A percentile compares a stretch with the other conserved stretches of the same genome.
These are phyloP conservation scores for Nomada flava DNA, from an alignment of 2,888 invertebrate species.

Conservation along the genomic window DNA sequence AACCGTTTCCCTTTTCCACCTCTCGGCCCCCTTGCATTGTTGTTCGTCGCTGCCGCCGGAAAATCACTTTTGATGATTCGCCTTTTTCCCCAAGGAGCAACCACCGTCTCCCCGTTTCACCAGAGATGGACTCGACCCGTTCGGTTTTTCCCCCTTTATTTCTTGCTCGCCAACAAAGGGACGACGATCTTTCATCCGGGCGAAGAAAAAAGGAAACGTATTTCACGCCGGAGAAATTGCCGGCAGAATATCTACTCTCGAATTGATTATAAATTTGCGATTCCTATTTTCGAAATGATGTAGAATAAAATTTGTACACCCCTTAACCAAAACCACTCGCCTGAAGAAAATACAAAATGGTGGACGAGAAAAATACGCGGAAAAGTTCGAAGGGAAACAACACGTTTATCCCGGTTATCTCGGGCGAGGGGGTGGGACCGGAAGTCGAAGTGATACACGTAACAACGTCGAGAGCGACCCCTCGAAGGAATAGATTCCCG, in stretches of 20 bases:
- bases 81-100: neutral
- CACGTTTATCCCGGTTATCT: conserved; percentile 36
- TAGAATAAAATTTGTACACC: no score
- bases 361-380: neutral
- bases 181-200: neutral
- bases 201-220: neutral
- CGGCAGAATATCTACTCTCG: neutral
- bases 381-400: conserved; percentile 3
- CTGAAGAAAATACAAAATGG: no score
- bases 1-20: neutral
- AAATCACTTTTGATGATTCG: neutral
- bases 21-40: neutral
- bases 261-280: no score
- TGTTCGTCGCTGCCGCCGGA: neutral
- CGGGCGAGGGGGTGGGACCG: neutral
- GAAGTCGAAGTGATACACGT: conserved; percentile 54
- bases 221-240: neutral
- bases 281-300: no score
- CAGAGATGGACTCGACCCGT: neutral
- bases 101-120: neutral
- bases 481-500: conserved; percentile 62
- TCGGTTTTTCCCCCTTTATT: neutral
- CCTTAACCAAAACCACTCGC: no score
- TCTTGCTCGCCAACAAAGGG: neutral
- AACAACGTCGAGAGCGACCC: conserved; percentile 59